Evolutionary conservation across 2,888 invertebrate species (phyloP), one percentile per base, ranked within the genome.

Genomic region (Anorthoa munda): DNA sequence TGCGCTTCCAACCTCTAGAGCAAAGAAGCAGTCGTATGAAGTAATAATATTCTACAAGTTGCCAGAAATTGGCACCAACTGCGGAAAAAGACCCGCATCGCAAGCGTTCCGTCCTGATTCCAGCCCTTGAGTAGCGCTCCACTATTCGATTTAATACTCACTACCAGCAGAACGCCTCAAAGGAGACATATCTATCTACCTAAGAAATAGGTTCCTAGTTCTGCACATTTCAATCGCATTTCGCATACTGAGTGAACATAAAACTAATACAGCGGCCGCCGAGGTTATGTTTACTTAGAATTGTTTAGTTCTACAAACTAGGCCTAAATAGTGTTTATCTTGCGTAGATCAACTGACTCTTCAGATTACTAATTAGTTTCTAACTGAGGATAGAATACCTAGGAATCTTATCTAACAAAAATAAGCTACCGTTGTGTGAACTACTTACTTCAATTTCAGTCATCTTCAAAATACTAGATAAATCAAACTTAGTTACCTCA

Each of bases 111-210:
- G n/a, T 71, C 45, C 15, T 64, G 53, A 31, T 23, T 23, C 45
- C 17, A 31, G 18, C 12, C 46, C 46, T 58, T 66, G 68, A 75
- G 58, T 59, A 18, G 39, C 21, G 26, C 26, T 53, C 11, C 53
- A 75, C 65, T 75, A 75, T 81, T 81, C 65, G 39, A 75, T 79
- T 81, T 50, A 79, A 68, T 61, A 68, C 60, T 53, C 68, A 51
- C 55, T 53, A 66, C 23, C 45, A 58, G 58, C 39, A 53, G 39
- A 75, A 66, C 50, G 50, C 18, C 13, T 63, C 66, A 79, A 81
- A 75, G 69, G 66, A 46, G 51, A 69, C 26, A 53, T 64, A 81
- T 55, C 75, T 63, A 80, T 48, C 74, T 63, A 63, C 18, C 50
- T 61, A 56, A 7, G 3, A 4, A 26, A 26, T 17, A 3, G 17